Conservation (phyloP, 2,888 invertebrate genomes). For the Isoperla grammatica region DNA sequence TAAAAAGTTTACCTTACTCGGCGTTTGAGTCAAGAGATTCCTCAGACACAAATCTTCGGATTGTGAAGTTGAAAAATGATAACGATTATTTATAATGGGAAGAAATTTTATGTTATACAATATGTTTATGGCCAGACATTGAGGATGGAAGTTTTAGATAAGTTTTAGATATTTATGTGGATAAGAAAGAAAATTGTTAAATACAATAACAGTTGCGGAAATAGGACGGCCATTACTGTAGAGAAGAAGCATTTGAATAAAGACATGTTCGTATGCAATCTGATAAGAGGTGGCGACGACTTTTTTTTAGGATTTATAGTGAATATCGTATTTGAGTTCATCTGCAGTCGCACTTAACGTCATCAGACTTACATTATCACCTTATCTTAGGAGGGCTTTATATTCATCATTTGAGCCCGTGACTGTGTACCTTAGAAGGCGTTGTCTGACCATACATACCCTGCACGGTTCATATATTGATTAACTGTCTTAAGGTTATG, state of each 20-base stretch:
- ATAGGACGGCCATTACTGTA: slow-evolving; percentile 18
- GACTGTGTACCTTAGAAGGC: too few relatives aligned
- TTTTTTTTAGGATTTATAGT: background rate
- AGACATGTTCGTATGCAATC: background rate
- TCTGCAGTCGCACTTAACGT: too few relatives aligned
- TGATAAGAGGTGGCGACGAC: slow-evolving; percentile 9
- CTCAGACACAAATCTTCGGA: background rate
- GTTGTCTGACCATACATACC: background rate
- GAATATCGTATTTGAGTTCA: too few relatives aligned
- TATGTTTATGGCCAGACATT: slow-evolving; percentile 15
- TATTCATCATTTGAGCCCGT: too few relatives aligned
- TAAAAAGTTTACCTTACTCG: too few relatives aligned
- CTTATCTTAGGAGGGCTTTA: too few relatives aligned
- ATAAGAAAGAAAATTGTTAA: slow-evolving; percentile 1
- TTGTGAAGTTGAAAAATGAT: slow-evolving; percentile 4
- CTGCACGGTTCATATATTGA: slow-evolving; percentile 1
- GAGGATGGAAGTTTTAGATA: slow-evolving; percentile 15
- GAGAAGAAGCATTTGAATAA: slow-evolving; percentile 14
- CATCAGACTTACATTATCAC: too few relatives aligned
- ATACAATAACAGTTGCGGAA: slow-evolving; percentile 10
- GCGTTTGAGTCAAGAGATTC: too few relatives aligned
- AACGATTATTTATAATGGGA: slow-evolving; percentile 2
- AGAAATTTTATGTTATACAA: slow-evolving; percentile 4
- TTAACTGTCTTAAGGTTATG: background rate
- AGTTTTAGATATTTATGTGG: background rate